Conservation (phyloP, 2,888 invertebrate genomes). For the Dolomedes plantarius region DNA sequence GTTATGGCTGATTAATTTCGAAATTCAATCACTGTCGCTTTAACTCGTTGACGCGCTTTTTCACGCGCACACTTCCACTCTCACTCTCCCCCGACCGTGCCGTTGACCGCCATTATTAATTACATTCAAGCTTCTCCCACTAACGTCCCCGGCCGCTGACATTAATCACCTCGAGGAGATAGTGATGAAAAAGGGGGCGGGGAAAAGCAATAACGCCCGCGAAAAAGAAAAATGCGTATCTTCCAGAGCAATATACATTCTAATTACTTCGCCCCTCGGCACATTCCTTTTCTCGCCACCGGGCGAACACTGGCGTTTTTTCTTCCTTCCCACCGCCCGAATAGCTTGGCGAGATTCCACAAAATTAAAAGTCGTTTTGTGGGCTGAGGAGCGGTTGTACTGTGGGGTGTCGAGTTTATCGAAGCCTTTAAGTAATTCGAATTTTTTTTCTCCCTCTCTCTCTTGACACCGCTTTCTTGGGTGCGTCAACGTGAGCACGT, state of each 20-base stretch:
- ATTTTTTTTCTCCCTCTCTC: no score
- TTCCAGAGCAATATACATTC: conserved; percentile 14
- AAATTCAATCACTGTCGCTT: not conserved
- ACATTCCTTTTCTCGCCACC: not conserved
- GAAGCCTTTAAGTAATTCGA: not conserved
- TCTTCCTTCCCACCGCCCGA: not conserved
- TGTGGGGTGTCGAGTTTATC: conserved; percentile 14
- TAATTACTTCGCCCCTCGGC: not conserved
- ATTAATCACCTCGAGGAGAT: conserved; percentile 15
- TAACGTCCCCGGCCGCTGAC: not conserved
- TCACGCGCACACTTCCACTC: not conserved
- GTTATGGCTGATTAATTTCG: not conserved
- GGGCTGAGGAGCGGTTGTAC: conserved; percentile 9
- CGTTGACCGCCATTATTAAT: conserved; percentile 3
- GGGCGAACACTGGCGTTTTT: not conserved
- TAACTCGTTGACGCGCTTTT: not conserved
- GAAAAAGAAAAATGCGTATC: conserved; percentile 3
- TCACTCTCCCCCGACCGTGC: no score
- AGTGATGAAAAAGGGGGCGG: conserved; percentile 12
- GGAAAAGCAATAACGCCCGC: not conserved
- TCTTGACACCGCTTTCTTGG: not conserved
- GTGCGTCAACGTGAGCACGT: not conserved
- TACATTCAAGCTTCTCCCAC: not conserved
- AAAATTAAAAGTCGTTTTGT: conserved; percentile 18
- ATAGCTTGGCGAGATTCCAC: conserved; percentile 14